Evolutionary conservation across 92 coral and sea anemone species (phyloP).

Genomic region (Scolanthus callimorphus): DNA sequence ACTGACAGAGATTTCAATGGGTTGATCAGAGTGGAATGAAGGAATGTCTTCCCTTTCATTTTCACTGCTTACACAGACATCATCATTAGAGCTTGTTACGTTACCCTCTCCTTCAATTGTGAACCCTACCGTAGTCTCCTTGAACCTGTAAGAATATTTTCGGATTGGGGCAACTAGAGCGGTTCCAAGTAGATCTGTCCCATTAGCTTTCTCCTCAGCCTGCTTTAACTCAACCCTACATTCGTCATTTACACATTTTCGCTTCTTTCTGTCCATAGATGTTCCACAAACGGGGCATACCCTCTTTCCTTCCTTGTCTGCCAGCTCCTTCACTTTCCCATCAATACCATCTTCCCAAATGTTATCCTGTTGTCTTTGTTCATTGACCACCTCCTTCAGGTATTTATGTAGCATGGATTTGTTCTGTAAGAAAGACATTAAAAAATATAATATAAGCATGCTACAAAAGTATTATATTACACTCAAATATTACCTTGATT

Average conservation of each 20-base stretch:
- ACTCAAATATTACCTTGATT: neutral
- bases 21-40: constrained; percentile 10
- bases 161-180: constrained; percentile 35
- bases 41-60: constrained; percentile 1
- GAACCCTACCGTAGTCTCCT: too few relatives aligned
- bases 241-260: constrained; percentile 24
- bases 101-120: too few relatives aligned
- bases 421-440: neutral
- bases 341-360: neutral
- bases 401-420: neutral
- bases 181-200: constrained; percentile 21
- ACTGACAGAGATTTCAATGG: constrained; percentile 10
- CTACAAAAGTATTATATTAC: neutral
- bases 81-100: too few relatives aligned
- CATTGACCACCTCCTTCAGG: neutral
- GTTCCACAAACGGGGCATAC: neutral
- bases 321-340: neutral
- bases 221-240: constrained; percentile 21
- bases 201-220: constrained; percentile 26
- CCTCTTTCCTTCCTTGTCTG: neutral
- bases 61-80: too few relatives aligned
- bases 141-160: constrained; percentile 5
- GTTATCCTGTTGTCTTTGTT: neutral
- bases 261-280: neutral
- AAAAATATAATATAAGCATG: too few relatives aligned